A percentile compares a stretch with the other conserved stretches of the same genome.
These are phyloP conservation scores for Abramis brama DNA, from an alignment of 2,113 vertebrate genomes.

Conservation along the genomic window DNA sequence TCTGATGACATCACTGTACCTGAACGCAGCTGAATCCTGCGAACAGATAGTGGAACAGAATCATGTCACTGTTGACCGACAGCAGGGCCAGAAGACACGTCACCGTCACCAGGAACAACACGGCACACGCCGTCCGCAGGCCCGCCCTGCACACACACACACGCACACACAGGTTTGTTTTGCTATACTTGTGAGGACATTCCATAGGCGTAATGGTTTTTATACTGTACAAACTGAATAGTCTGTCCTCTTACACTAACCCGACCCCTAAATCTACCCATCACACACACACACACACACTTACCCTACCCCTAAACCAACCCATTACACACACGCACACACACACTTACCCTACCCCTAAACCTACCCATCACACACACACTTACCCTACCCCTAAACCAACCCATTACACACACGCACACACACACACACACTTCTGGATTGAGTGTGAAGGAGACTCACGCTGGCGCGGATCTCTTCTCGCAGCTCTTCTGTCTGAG, in stretches of 20 bases:
- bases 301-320: too few species aligned
- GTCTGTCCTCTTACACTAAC: too few species aligned
- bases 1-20: conserved; percentile 67
- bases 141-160: conserved; percentile 75
- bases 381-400: too few species aligned
- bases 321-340: too few species aligned
- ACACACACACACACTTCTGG: background rate
- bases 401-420: too few species aligned
- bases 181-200: too few species aligned
- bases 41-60: conserved; percentile 94
- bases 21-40: conserved; percentile 88
- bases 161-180: conserved; percentile 8
- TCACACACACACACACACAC: too few species aligned
- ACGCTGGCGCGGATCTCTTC: conserved; percentile 86
- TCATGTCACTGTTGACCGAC: conserved; percentile 89
- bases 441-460: conserved; percentile 68
- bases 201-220: too few species aligned
- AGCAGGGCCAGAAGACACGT: conserved; percentile 88
- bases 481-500: conserved; percentile 81
- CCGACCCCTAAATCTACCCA: too few species aligned
- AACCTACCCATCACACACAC: too few species aligned
- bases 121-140: conserved; percentile 79
- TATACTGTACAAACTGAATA: too few species aligned
- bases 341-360: too few species aligned
- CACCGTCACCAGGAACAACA: conserved; percentile 84